These are phyloP conservation scores for Sebastes cheni DNA, from an alignment of 2,797 vertebrate genomes.

Conservation along the genomic window DNA sequence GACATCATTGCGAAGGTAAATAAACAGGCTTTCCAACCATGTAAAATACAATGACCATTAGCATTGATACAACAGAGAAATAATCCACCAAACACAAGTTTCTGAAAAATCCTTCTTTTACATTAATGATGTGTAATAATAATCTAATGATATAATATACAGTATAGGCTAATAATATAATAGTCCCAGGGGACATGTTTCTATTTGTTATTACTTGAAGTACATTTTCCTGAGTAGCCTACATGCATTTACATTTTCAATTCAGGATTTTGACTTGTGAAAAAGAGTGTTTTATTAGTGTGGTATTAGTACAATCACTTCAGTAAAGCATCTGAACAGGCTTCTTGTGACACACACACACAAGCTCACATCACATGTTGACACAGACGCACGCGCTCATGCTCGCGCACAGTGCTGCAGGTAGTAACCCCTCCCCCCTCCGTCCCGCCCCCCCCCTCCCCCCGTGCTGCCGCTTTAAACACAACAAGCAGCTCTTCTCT, in stretches of 20 bases:
- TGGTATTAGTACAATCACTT: too few relatives aligned
- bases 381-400: neutral
- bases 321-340: neutral
- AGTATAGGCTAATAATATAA: too few relatives aligned
- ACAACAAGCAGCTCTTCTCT: conserved; percentile 25
- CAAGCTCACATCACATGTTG: neutral
- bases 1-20: too few relatives aligned
- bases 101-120: neutral
- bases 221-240: too few relatives aligned
- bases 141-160: neutral
- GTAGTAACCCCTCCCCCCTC: conserved; percentile 62
- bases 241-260: too few relatives aligned
- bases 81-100: too few relatives aligned
- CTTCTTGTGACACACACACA: neutral
- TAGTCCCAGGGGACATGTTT: neutral
- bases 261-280: too few relatives aligned
- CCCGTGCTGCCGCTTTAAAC: conserved; percentile 42
- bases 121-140: neutral
- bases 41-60: too few relatives aligned
- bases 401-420: conserved; percentile 57
- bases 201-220: too few relatives aligned
- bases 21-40: too few relatives aligned
- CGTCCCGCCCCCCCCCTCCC: conserved; percentile 21
- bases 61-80: too few relatives aligned
- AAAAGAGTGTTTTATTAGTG: too few relatives aligned